Conservation (phyloP, 2,888 invertebrate species). For the Acrocera orbiculus region DNA sequence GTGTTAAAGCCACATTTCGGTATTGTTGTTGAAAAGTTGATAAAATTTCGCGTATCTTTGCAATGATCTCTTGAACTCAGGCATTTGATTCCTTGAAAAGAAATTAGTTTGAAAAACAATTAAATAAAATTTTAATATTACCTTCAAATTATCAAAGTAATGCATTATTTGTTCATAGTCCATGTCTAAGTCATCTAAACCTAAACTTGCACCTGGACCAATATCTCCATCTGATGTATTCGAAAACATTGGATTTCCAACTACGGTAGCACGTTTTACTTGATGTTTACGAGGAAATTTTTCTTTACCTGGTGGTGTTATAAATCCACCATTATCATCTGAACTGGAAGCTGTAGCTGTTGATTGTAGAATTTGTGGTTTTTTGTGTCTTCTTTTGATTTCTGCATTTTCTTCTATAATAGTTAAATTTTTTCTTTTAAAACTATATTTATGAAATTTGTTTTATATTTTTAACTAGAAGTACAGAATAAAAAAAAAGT, state of each 20-base stretch:
- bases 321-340: constrained; percentile 19
- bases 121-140: constrained; percentile 33
- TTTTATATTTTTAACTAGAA: no score
- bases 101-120: constrained; percentile 28
- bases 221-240: constrained; percentile 33
- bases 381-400: constrained; percentile 14
- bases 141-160: constrained; percentile 95
- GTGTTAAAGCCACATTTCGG: constrained; percentile 34
- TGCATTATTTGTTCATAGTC: constrained; percentile 97
- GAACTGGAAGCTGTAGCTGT: constrained; percentile 15
- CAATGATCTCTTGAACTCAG: constrained; percentile 78
- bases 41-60: constrained; percentile 63
- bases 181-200: constrained; percentile 76
- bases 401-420: constrained; percentile 14
- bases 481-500: no score
- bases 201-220: constrained; percentile 42
- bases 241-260: constrained; percentile 79
- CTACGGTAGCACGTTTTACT: constrained; percentile 68
- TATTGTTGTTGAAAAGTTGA: constrained; percentile 44
- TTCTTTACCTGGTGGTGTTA: constrained; percentile 16
- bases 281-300: constrained; percentile 22
- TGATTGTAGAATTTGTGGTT: constrained; percentile 11
- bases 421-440: background rate
- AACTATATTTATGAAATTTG: no score
- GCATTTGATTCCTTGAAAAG: constrained; percentile 65